phyloP scores from a whole-genome alignment of 2,797 vertebrate genomes.

The Pseudocheirus occidentalis region DNA sequence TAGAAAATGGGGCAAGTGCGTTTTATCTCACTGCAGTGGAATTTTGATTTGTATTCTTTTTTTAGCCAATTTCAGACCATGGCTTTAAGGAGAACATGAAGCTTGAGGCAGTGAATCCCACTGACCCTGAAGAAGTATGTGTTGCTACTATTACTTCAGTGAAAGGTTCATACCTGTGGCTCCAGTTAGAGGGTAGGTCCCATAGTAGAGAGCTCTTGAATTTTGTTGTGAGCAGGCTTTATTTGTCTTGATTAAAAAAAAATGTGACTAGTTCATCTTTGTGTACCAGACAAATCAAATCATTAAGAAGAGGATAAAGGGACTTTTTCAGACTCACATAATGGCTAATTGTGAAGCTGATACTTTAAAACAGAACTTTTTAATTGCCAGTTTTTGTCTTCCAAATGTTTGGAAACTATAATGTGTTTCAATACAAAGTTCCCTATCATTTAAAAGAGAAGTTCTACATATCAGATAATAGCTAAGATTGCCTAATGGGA shows the following conservation, averaged over 20 bases:
- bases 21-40: conserved; percentile 21
- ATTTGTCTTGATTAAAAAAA: neutral
- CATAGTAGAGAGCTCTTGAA: neutral
- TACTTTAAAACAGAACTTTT: conserved; percentile 31
- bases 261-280: neutral
- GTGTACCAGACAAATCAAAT: neutral
- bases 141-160: conserved; percentile 93
- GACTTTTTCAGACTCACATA: neutral
- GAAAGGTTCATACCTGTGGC: conserved; percentile 95
- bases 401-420: conserved; percentile 51
- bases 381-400: conserved; percentile 46
- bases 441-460: conserved; percentile 42
- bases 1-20: conserved; percentile 13
- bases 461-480: conserved; percentile 6
- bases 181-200: conserved; percentile 93
- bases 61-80: conserved; percentile 88
- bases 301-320: conserved; percentile 19
- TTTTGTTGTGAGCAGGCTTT: neutral
- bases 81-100: conserved; percentile 97
- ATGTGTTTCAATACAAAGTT: conserved; percentile 14
- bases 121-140: conserved; percentile 94
- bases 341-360: conserved; percentile 23
- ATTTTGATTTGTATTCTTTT: conserved; percentile 51
- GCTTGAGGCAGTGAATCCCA: conserved; percentile 95
- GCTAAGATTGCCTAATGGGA: neutral